Base-by-base conservation (phyloP, 1,140 invertebrate genomes). In the Leucophenga varia region DNA sequence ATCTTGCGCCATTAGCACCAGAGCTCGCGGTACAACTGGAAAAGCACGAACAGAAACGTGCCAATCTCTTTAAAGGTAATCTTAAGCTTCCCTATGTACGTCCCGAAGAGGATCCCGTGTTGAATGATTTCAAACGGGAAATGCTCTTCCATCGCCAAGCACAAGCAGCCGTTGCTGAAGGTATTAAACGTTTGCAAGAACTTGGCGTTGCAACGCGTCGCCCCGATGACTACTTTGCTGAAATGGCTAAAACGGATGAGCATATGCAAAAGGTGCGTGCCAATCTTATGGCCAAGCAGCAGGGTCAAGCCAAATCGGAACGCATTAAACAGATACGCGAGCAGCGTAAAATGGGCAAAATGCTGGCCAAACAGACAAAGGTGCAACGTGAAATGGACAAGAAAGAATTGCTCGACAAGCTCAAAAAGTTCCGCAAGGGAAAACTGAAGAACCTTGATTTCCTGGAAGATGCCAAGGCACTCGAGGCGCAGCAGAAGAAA, bases 181-280 rank as follows among this genome's bases (percentile, higher is more conserved):
- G 84, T 2, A 81, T 97, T 13, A 80, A 83, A 17, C 80, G 81
- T 40, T 75, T 98, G 3, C 86, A 91, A 37, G 82, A 85, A 52
- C 64, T 93, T 2, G 84, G 83, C 17, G 79, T 97, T 31, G 79
- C 82, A 1, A 96, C 92, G 1, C 87, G 84, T 65, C 81, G 84
- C 46, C 97, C 97, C 0, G 88, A 93, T 21, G 96, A 98, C 78
- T 99, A 97, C 78, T 98, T 97, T 79, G 97, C 96, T 1, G 91
- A 99, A 81, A 99, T 99, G 97, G 93, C 93, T 2, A 99, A 99
- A 76, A 83, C 90, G 37, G 97, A 99, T 78, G 82, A 85, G 31
- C 97, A 99, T 55, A 99, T 99, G 97, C 91, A 97, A 68, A 97
- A 95, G 76, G 86, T 98, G 0, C 82, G 93, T 38, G 81, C 88